These are phyloP conservation scores for Drosophila fulvimacula DNA, from an alignment of 2,888 invertebrate genomes.

Conservation along the genomic window DNA sequence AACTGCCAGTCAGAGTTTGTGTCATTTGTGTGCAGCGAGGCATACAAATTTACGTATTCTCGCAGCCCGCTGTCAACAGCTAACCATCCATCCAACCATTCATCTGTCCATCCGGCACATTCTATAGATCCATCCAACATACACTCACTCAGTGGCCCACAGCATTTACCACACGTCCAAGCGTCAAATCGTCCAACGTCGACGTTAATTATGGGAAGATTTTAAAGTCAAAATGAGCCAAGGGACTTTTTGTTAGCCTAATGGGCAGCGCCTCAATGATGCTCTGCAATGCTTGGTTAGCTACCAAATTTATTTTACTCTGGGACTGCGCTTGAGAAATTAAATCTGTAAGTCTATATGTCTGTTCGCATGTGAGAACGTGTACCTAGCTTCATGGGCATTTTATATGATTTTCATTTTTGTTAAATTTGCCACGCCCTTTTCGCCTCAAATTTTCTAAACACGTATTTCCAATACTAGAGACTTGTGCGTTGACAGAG, in stretches of 20 bases:
- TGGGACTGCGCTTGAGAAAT: too few species aligned
- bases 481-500: too few species aligned
- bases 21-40: constrained; percentile 75
- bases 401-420: too few species aligned
- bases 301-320: constrained; percentile 70
- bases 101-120: constrained; percentile 1
- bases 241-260: constrained; percentile 74
- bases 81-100: constrained; percentile 7
- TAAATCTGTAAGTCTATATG: too few species aligned
- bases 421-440: too few species aligned
- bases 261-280: constrained; percentile 65
- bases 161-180: constrained; percentile 24
- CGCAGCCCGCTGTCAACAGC: background rate
- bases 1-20: constrained; percentile 32
- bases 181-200: constrained; percentile 30
- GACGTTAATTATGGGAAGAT: constrained; percentile 79
- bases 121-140: constrained; percentile 25
- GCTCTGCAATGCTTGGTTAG: constrained; percentile 65
- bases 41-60: constrained; percentile 68
- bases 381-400: too few species aligned
- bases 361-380: too few species aligned
- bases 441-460: too few species aligned
- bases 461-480: too few species aligned
- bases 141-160: constrained; percentile 31
- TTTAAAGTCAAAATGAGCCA: constrained; percentile 73